phyloP scores from a whole-genome alignment of 2,888 invertebrate species.

The Osedax frankpressi region DNA sequence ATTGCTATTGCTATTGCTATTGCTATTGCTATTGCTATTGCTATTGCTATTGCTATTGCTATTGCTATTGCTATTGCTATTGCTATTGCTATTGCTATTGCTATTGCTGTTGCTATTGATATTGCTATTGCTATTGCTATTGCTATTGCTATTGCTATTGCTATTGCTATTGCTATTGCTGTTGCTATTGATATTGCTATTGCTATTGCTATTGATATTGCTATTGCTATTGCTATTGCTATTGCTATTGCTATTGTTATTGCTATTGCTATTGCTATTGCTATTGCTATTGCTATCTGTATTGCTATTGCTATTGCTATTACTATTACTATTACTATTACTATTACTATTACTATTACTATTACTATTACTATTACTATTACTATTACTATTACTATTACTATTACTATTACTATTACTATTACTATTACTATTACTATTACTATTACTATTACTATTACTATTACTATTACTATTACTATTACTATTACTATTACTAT shows the following conservation, averaged over 20 bases:
- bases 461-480: slow-evolving; percentile 20
- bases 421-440: slow-evolving; percentile 10
- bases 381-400: slow-evolving; percentile 11
- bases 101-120: background rate
- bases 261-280: slow-evolving; percentile 21
- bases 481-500: slow-evolving; percentile 20
- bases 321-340: slow-evolving; percentile 21
- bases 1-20: slow-evolving; percentile 21
- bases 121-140: background rate
- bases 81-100: slow-evolving; percentile 13
- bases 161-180: slow-evolving; percentile 14
- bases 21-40: slow-evolving; percentile 8
- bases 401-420: slow-evolving; percentile 15
- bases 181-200: slow-evolving; percentile 21
- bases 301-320: slow-evolving; percentile 20
- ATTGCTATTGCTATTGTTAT: slow-evolving; percentile 12
- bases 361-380: slow-evolving; percentile 6
- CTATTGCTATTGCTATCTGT: slow-evolving; percentile 19
- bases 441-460: slow-evolving; percentile 11
- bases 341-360: slow-evolving; percentile 8
- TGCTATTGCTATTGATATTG: slow-evolving; percentile 20
- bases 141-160: background rate
- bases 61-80: background rate
- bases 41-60: background rate
- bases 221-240: slow-evolving; percentile 22